Evolutionary conservation across 2,888 invertebrate genomes (phyloP).

Genomic region (Polyommatus icarus): DNA sequence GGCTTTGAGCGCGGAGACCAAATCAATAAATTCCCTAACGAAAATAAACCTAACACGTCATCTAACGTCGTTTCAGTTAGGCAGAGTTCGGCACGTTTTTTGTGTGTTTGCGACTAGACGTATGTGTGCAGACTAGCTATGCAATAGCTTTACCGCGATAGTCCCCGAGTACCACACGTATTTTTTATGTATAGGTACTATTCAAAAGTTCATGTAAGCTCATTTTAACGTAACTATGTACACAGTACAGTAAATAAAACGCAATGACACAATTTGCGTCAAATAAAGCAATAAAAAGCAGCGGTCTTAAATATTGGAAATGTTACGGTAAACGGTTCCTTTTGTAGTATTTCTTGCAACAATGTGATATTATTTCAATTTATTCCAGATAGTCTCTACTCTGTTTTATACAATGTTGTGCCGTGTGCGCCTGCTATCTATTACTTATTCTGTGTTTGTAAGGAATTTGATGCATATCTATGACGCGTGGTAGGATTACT

Average conservation of each 20-base stretch:
- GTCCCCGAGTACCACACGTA: too few species aligned
- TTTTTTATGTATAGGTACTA: neutral
- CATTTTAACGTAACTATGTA: neutral
- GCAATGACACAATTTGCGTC: conserved; percentile 23
- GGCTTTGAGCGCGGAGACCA: too few species aligned
- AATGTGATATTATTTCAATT: conserved; percentile 28
- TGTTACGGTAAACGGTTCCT: conserved; percentile 19
- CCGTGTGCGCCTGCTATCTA: neutral
- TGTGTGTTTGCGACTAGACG: too few species aligned
- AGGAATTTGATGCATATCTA: conserved; percentile 25
- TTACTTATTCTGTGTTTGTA: conserved; percentile 15
- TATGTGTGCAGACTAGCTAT: too few species aligned
- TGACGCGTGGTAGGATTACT: conserved; percentile 27
- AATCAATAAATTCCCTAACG: too few species aligned
- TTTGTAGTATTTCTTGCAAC: conserved; percentile 23
- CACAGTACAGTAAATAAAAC: neutral
- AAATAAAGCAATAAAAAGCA: conserved; percentile 6
- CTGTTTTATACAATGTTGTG: conserved; percentile 21
- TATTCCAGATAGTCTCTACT: conserved; percentile 18
- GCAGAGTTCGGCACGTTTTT: too few species aligned
- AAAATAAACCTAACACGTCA: too few species aligned
- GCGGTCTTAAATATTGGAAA: conserved; percentile 16
- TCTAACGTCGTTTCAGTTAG: too few species aligned
- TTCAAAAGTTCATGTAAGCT: neutral
- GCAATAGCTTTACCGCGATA: too few species aligned